phyloP scores from a whole-genome alignment of 2,113 vertebrate genomes.

The Microcebus tavaratra region DNA sequence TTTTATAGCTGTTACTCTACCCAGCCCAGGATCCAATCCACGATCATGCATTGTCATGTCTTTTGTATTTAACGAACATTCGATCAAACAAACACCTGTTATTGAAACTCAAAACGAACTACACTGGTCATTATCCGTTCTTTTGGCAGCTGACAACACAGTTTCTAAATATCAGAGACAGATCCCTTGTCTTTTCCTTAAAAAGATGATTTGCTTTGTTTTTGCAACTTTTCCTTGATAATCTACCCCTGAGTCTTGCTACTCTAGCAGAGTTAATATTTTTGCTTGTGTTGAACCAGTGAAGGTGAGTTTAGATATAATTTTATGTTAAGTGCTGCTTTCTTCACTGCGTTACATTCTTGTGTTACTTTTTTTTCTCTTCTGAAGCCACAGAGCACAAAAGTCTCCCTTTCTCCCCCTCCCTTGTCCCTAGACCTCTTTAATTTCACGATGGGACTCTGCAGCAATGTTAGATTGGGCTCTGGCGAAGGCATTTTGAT shows the following conservation, averaged over 20 bases:
- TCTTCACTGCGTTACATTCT: not conserved
- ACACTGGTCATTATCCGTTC: not conserved
- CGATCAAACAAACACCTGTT: not conserved
- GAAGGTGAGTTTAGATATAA: too few relatives aligned
- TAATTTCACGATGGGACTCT: slow-evolving; percentile 53
- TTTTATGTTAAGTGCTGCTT: not conserved
- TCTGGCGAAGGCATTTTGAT: slow-evolving; percentile 68
- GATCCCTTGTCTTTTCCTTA: not conserved
- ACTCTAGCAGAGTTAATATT: not conserved
- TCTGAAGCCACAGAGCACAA: not conserved
- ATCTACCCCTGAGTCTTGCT: not conserved
- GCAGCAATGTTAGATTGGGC: slow-evolving; percentile 49
- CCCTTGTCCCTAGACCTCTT: not conserved
- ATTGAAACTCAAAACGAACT: not conserved
- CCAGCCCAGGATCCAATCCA: not conserved
- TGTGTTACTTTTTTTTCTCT: not conserved
- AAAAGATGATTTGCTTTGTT: not conserved
- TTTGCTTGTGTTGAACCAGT: not conserved
- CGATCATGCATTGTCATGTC: not conserved
- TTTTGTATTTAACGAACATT: not conserved
- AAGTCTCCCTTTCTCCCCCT: not conserved
- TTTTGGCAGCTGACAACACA: not conserved
- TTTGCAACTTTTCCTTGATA: not conserved
- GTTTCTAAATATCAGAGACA: not conserved
- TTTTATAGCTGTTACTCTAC: not conserved